phyloP scores from a whole-genome alignment of 2,888 invertebrate species.

The Epsilonema sp. region DNA sequence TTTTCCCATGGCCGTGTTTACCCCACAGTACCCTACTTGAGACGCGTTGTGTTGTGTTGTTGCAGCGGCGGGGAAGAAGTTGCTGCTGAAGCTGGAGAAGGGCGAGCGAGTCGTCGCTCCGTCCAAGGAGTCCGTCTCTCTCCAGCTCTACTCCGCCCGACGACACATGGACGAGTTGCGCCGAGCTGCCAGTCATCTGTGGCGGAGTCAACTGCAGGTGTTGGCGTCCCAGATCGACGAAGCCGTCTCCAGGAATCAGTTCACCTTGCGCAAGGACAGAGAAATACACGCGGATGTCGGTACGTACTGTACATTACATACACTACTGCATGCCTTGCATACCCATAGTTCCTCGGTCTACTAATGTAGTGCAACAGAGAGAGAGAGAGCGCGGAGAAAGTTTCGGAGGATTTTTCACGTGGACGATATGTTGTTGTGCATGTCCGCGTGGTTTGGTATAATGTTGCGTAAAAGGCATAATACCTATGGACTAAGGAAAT shows the following conservation, averaged over 20 bases:
- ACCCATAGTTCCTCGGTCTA: no score
- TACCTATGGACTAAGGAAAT: no score
- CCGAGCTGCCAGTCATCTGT: not conserved
- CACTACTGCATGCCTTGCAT: no score
- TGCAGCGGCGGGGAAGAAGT: not conserved
- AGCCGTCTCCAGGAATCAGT: not conserved
- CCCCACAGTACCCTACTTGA: no score
- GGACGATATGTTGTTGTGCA: not conserved
- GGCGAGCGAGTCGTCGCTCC: not conserved
- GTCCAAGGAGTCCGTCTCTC: not conserved
- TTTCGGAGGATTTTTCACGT: not conserved
- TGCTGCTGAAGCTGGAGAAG: not conserved
- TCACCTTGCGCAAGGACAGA: not conserved
- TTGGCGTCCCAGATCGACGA: not conserved
- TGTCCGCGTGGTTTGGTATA: no score
- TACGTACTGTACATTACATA: no score
- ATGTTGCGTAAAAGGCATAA: no score
- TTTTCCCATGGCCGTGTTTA: no score
- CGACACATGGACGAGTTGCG: not conserved
- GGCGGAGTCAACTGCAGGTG: not conserved
- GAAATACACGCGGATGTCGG: not conserved
- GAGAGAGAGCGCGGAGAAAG: no score
- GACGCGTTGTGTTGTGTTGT: not conserved
- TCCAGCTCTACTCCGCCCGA: not conserved
- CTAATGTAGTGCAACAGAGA: no score